Evolutionary conservation across 2,888 invertebrate species (phyloP).

Genomic region (Cantharis nigra): DNA sequence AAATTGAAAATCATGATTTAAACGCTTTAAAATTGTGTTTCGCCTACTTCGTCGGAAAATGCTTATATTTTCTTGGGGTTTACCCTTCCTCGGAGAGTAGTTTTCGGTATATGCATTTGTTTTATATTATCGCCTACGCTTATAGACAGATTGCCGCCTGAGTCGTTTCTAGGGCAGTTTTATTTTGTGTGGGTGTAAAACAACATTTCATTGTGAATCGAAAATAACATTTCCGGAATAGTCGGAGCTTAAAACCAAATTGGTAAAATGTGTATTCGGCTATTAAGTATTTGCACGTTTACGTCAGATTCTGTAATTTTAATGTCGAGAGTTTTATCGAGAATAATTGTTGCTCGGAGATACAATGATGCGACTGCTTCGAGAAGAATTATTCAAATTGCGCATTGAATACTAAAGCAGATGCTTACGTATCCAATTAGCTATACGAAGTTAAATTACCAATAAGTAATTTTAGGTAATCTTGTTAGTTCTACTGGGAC

Average conservation of each 20-base stretch:
- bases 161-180: background rate
- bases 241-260: background rate
- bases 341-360: background rate
- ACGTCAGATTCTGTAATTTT: background rate
- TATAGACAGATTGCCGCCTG: slow-evolving; percentile 31
- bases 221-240: background rate
- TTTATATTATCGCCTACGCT: slow-evolving; percentile 23
- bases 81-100: background rate
- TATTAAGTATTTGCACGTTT: background rate
- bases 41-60: background rate
- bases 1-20: background rate
- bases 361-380: background rate
- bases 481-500: background rate
- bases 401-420: background rate
- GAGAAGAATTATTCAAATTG: background rate
- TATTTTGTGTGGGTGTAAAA: slow-evolving; percentile 13
- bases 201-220: slow-evolving; percentile 1
- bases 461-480: background rate
- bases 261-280: background rate
- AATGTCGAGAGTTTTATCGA: background rate
- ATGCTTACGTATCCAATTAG: background rate
- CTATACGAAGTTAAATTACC: background rate
- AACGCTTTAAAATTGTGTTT: background rate
- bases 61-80: background rate
- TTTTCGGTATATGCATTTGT: background rate